Conservation (phyloP, 2,888 invertebrate species). For the Thymelicus acteon region DNA sequence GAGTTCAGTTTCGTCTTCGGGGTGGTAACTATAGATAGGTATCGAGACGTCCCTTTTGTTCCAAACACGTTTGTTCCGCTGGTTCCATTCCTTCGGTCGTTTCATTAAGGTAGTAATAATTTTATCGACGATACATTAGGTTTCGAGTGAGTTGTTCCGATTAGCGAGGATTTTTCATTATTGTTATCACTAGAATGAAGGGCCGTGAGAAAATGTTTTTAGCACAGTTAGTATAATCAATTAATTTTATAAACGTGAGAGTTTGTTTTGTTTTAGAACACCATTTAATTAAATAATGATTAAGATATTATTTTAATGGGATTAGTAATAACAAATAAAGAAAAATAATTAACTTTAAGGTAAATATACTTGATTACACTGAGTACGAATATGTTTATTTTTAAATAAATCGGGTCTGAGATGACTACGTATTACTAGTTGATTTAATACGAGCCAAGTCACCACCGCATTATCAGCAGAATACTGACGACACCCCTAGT, state of each 20-base stretch:
- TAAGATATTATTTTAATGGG: neutral
- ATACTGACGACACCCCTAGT: too few relatives aligned
- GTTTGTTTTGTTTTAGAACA: neutral
- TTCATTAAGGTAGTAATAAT: conserved; percentile 65
- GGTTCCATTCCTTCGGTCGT: conserved; percentile 62
- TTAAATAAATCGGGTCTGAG: too few relatives aligned
- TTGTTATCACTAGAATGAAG: conserved; percentile 10
- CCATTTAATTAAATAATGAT: neutral
- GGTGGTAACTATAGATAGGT: conserved; percentile 52
- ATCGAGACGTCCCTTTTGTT: conserved; percentile 79
- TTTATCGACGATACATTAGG: conserved; percentile 56
- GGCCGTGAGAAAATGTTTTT: conserved; percentile 23
- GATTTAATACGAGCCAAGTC: too few relatives aligned
- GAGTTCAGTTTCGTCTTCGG: conserved; percentile 44
- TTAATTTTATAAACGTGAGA: conserved; percentile 10
- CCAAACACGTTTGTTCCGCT: conserved; percentile 66
- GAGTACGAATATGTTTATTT: too few relatives aligned
- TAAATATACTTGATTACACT: too few relatives aligned
- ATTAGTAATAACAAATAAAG: neutral
- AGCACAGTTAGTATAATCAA: conserved; percentile 2
- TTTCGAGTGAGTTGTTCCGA: conserved; percentile 28
- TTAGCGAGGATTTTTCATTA: conserved; percentile 27
- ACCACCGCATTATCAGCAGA: too few relatives aligned
- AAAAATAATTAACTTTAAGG: too few relatives aligned
- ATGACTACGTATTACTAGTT: too few relatives aligned